Base-by-base conservation (phyloP, 2,797 vertebrate species). In the Hybognathus amarus region DNA sequence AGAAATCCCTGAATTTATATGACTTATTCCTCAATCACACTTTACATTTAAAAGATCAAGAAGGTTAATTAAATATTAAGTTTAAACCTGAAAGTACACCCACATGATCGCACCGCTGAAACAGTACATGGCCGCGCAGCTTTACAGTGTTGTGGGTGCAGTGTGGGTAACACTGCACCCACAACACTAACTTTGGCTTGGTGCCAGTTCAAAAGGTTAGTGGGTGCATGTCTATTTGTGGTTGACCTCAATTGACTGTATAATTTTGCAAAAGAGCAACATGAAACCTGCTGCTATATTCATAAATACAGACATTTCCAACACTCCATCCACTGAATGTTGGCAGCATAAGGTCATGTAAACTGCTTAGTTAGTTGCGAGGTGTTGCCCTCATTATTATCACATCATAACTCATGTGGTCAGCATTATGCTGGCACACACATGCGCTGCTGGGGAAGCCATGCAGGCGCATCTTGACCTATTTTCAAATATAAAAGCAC, bases 211-310 rank as follows among this genome's bases (percentile, higher is more conserved):
- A 20, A 27, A 50, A 38, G 82, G 82, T 81, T 83, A 82, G 56
- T 73, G 40, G 71, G 81, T 78, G 67, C 36, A 52, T 1, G 47
- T 80, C 77, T 83, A 79, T 87, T 80, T 77, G 36, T 61, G 77
- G 56, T 38, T 77, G 77, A 64, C 80, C 73, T 85, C 47, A 24
- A 50, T 54, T 77, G 54, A 71, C 70, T 71, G 45, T 63, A 52
- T 50, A 71, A 78, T 38, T 82, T 82, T 61, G 64, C 24, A 76
- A 76, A 77, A 77, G 13, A 66, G 75, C 24, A 85, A 78, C 33
- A 78, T 59, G 84, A 82, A 78, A 77, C 67, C 47, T 63, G 50
- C 36, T 78, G 24, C 59, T 64, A 71, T 82, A 27, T 54, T 54
- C 36, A 66, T 54, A 33, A 66, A 40, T 63, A 30, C 52, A 47